Evolutionary conservation across 2,888 invertebrate genomes (phyloP).

Genomic region (Dryomyza anilis): DNA sequence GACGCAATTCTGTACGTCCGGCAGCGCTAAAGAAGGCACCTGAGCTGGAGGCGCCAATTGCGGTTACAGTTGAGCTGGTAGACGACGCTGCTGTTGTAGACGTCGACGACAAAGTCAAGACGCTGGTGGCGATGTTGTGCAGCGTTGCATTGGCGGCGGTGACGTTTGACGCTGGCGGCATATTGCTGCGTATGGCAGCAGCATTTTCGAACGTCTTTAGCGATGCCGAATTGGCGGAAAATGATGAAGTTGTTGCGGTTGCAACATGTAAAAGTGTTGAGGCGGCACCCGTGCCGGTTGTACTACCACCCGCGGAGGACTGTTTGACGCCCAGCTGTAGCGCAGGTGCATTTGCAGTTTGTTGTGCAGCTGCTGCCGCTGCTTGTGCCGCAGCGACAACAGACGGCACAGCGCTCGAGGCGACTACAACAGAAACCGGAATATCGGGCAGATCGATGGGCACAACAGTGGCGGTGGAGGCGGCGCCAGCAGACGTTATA

Average conservation of each 20-base stretch:
- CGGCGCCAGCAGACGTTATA: neutral
- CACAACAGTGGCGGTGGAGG: slow-evolving; percentile 37
- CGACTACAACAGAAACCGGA: slow-evolving; percentile 50
- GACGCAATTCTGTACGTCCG: slow-evolving; percentile 40
- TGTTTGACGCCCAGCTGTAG: slow-evolving; percentile 14
- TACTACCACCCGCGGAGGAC: neutral
- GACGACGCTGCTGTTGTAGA: neutral
- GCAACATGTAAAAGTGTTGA: slow-evolving; percentile 17
- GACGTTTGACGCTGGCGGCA: slow-evolving; percentile 29
- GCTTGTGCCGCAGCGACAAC: slow-evolving; percentile 41
- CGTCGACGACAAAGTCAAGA: slow-evolving; percentile 1
- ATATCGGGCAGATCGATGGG: slow-evolving; percentile 52
- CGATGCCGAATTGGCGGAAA: slow-evolving; percentile 28
- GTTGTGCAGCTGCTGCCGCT: slow-evolving; percentile 35
- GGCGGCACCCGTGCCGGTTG: slow-evolving; percentile 21
- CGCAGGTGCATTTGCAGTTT: too few species aligned
- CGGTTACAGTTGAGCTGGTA: slow-evolving; percentile 26
- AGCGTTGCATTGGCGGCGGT: slow-evolving; percentile 14
- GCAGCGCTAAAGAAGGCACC: slow-evolving; percentile 41
- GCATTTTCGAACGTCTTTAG: slow-evolving; percentile 34
- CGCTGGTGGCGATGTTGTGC: slow-evolving; percentile 9
- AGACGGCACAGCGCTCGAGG: slow-evolving; percentile 42
- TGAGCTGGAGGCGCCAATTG: slow-evolving; percentile 20
- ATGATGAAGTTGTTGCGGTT: slow-evolving; percentile 18
- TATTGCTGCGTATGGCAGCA: slow-evolving; percentile 30